Evolutionary conservation across 2,888 invertebrate species (phyloP), one percentile per base, ranked within the genome.

Genomic region (Miltochrista miniata): DNA sequence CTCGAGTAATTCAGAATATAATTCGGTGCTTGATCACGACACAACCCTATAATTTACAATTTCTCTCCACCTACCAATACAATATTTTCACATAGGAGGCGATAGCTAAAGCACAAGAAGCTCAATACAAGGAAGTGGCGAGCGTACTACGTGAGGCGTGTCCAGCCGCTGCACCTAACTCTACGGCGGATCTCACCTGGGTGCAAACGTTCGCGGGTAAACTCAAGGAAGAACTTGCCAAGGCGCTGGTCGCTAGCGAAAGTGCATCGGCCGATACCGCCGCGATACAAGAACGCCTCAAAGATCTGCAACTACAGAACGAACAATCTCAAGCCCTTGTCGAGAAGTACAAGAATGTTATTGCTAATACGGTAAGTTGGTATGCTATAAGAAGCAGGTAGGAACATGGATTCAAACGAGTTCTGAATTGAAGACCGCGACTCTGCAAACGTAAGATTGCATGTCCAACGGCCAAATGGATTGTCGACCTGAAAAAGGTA

Each of bases 261-360:
- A 3, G 36, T 9, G 8, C 1, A 10, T 33, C 2, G 0, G 15
- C 8, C 13, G 40, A 42, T 12, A 37, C 38, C 5, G 70, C 76
- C 39, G 80, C 56, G 1, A 11, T 7, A 1, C 76, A 79, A 45
- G 68, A 74, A 11, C 72, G 83, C 9, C 57, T 93, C 55, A 72
- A 83, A 45, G 94, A 95, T 34, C 79, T 94, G 53, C 80, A 86
- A 53, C 84, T 91, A 63, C 93, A 95, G 75, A 95, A 94, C 77
- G 92, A 93, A 67, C 93, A 94, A 64, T 84, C 96, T 63, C 94
- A 94, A 71, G 88, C 87, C 38, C 92, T 94, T 74, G 93, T 95
- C 44, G 93, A 93, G 59, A 93, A 95, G 80, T 96, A 96, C 76
- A 95, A 96, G 84, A 93, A 89, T 72, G 93, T 96, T 64, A 95